Base-by-base conservation (phyloP, 2,113 vertebrate genomes). In the Bufo gargarizans region DNA sequence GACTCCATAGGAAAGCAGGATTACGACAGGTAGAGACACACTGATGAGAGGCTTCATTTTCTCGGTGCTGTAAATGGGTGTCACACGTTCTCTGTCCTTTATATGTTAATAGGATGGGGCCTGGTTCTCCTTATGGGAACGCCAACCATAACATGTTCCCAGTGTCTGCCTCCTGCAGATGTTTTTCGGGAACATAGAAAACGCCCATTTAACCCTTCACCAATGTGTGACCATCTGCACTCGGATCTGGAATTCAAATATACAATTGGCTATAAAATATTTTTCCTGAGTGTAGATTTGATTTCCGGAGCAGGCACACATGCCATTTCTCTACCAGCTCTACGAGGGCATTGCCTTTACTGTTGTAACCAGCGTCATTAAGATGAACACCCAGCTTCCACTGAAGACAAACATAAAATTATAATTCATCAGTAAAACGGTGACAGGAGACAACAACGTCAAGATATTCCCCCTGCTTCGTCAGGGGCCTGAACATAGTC, bases 71-170 rank as follows among this genome's bases (percentile, higher is more conserved):
- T 78, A 63, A 50, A n/a, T 78, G 47, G 81, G 8, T 50, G 63
- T 78, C 56, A 69, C 45, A 58, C 20, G 16, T 17, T 58, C 22
- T 45, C 74, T 67, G 50, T 77, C 80, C 33, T 61, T 84, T 84
- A 87, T 89, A 89, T 45, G 84, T 33, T 7, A 22, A 84, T 61
- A 78, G 87, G 74, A 89, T 33, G 87, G 71, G 61, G 61, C 63
- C 12, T 45, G 5, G 8, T 19, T 50, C 58, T 65, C 20, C 72
- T 63, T 19, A 49, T 20, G 61, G 22, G 58, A 59, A 78, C 7
- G 19, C 87, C 59, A 78, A 84, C 56, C 47, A 77, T 20, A 84
- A 82, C 78, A 84, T 11, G 17, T 77, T 69, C 81, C 20, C n/a
- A 16, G 43, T 77, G 22, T 84, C 58, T 88, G 56, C 55, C 33